Percentiles rank a stretch among this genome's conserved stretches.
phyloP scores from a whole-genome alignment of 2,797 vertebrate genomes.

The Gila robusta region DNA sequence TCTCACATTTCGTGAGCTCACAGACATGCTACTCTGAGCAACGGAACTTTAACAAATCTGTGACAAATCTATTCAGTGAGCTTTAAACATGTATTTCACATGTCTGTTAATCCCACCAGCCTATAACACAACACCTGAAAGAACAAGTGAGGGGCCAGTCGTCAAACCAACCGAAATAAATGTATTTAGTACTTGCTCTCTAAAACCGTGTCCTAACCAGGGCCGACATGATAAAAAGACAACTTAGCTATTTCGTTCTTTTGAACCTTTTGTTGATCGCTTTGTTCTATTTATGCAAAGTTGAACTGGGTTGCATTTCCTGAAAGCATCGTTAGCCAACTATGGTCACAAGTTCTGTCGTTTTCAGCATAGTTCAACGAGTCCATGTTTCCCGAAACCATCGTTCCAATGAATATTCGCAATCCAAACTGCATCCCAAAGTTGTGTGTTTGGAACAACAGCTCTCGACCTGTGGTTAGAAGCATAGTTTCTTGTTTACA shows the following conservation, averaged over 20 bases:
- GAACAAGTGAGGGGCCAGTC: slow-evolving; percentile 7
- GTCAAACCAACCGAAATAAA: slow-evolving; percentile 18
- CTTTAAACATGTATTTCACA: slow-evolving; percentile 44
- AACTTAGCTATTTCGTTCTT: background rate
- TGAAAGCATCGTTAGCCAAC: too few species aligned
- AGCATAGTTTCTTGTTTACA: too few species aligned
- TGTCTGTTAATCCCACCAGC: slow-evolving; percentile 46
- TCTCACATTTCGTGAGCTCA: slow-evolving; percentile 57
- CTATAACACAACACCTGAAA: slow-evolving; percentile 35
- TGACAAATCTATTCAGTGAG: slow-evolving; percentile 49
- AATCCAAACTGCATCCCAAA: background rate
- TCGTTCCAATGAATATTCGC: too few species aligned
- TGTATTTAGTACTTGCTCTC: slow-evolving; percentile 24
- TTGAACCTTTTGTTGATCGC: background rate
- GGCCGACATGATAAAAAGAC: background rate
- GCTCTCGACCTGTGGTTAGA: too few species aligned
- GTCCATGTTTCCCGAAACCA: too few species aligned
- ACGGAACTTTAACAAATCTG: slow-evolving; percentile 41
- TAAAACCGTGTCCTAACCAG: background rate
- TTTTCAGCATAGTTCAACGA: too few species aligned
- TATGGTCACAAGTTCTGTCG: too few species aligned
- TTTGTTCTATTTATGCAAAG: background rate
- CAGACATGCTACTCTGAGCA: slow-evolving; percentile 29
- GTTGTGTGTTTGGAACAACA: too few species aligned
- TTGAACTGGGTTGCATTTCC: background rate